phyloP scores from a whole-genome alignment of 2,113 vertebrate genomes.

The Ameiurus melas region DNA sequence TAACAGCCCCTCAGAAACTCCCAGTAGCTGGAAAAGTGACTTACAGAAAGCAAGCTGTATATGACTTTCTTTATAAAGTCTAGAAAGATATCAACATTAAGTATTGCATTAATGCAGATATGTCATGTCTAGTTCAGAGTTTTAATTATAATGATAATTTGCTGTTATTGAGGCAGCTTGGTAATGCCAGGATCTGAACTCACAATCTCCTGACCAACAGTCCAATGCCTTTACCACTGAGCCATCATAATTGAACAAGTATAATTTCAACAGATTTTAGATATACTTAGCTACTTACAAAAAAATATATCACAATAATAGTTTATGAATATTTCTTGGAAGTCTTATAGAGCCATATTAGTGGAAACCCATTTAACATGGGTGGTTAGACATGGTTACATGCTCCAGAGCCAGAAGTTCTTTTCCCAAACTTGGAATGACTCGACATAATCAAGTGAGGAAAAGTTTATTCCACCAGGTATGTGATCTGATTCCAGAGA shows the following conservation, averaged over 20 bases:
- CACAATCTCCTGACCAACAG: too few species aligned
- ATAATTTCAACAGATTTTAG: not conserved
- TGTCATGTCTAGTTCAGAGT: not conserved
- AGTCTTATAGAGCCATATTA: not conserved
- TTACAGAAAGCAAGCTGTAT: not conserved
- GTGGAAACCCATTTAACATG: constrained; percentile 56
- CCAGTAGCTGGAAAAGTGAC: constrained; percentile 56
- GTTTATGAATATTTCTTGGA: not conserved
- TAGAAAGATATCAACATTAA: too few species aligned
- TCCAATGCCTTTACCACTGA: not conserved
- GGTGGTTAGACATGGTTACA: constrained; percentile 70
- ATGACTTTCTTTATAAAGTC: constrained; percentile 2
- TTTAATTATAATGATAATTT: not conserved
- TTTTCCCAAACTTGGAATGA: constrained; percentile 70
- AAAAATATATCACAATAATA: not conserved
- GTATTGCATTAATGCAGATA: not conserved
- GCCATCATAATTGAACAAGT: not conserved
- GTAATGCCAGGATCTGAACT: not conserved
- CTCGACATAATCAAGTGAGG: constrained; percentile 78
- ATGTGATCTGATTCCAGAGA: constrained; percentile 74
- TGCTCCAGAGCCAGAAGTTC: constrained; percentile 68
- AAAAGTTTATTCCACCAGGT: constrained; percentile 76
- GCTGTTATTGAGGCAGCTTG: not conserved
- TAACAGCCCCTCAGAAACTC: constrained; percentile 53
- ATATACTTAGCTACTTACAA: not conserved